phyloP scores from a whole-genome alignment of 2,113 vertebrate species.

The Galbula dea region DNA sequence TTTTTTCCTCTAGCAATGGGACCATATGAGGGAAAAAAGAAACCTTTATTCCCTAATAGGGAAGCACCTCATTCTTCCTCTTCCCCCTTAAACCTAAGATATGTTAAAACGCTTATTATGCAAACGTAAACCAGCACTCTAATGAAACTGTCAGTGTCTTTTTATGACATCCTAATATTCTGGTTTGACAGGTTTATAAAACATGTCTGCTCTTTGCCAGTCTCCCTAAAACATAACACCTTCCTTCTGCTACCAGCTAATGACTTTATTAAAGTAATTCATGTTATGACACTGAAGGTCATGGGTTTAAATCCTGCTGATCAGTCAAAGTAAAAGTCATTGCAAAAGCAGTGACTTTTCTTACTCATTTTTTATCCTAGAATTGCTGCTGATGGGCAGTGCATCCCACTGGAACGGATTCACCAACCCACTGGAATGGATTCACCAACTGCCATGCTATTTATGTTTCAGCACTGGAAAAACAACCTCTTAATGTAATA shows the following conservation, averaged over 20 bases:
- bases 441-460: background rate
- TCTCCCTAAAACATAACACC: background rate
- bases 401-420: background rate
- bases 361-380: background rate
- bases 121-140: background rate
- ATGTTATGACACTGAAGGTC: background rate
- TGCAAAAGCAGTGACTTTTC: background rate
- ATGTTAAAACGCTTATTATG: background rate
- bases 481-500: background rate
- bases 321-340: conserved; percentile 11
- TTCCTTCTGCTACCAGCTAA: background rate
- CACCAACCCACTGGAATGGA: no score
- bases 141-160: background rate
- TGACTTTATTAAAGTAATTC: background rate
- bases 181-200: background rate
- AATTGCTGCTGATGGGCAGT: background rate
- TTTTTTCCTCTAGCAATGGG: background rate
- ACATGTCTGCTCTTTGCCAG: background rate
- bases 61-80: background rate
- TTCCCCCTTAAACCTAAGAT: background rate
- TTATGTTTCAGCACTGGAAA: background rate
- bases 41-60: background rate
- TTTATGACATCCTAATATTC: background rate
- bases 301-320: background rate
- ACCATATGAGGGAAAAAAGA: background rate